phyloP scores from a whole-genome alignment of 2,888 invertebrate species.

The Opisthograptis luteolata region DNA sequence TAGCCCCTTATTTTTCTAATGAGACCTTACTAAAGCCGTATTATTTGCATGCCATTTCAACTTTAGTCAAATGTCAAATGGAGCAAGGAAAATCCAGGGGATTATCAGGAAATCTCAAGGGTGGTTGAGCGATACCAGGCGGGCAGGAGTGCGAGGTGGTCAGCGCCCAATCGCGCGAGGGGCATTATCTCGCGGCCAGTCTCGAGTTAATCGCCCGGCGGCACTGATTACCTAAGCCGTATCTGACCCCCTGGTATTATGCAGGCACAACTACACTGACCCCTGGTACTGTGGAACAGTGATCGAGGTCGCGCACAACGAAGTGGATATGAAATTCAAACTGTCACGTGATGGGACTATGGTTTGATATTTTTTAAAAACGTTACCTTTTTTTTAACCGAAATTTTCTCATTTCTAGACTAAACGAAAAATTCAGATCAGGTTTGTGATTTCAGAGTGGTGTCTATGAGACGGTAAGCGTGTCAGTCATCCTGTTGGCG shows the following conservation, averaged over 20 bases:
- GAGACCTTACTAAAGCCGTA: constrained; percentile 28
- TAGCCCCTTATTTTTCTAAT: constrained; percentile 16
- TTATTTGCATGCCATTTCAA: constrained; percentile 25
- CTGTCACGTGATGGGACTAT: too few species aligned
- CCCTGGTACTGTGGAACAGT: constrained; percentile 33
- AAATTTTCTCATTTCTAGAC: too few species aligned
- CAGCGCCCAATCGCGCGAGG: constrained; percentile 80
- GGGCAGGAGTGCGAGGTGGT: constrained; percentile 68
- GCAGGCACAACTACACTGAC: constrained; percentile 70
- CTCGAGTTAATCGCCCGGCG: constrained; percentile 74
- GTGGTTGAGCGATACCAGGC: constrained; percentile 56
- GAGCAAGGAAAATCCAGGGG: constrained; percentile 52
- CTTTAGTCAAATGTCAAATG: constrained; percentile 51
- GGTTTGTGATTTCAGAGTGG: too few species aligned
- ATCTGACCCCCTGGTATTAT: constrained; percentile 76
- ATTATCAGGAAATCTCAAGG: constrained; percentile 61
- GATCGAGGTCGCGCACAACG: constrained; percentile 3
- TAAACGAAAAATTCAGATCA: too few species aligned
- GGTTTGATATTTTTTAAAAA: too few species aligned
- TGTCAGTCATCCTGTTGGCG: too few species aligned
- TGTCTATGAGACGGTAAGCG: too few species aligned
- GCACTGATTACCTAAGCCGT: constrained; percentile 79
- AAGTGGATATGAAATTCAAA: neutral
- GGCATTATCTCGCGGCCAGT: constrained; percentile 72
- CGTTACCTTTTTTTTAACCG: too few species aligned